Percentiles rank a stretch among this genome's conserved stretches.
These are phyloP conservation scores for Tyto alba DNA, from an alignment of 2,113 vertebrate genomes.

Conservation along the genomic window DNA sequence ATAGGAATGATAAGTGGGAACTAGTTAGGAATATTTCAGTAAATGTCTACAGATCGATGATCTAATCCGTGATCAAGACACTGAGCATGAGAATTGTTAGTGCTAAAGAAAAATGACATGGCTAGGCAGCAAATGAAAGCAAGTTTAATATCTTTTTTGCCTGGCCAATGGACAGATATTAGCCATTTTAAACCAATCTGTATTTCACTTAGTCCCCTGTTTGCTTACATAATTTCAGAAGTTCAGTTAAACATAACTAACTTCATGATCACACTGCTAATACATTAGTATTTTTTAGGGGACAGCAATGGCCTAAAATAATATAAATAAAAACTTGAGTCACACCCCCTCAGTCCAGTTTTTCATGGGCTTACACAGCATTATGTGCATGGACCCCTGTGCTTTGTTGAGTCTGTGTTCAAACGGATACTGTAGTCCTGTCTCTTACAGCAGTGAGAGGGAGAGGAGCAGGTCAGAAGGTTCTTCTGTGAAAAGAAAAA, in stretches of 20 bases:
- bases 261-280: neutral
- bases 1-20: neutral
- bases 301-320: neutral
- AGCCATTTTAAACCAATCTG: neutral
- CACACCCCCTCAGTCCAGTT: neutral
- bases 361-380: neutral
- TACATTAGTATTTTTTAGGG: neutral
- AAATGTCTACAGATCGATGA: neutral
- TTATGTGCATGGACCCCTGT: rapidly evolving
- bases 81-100: neutral
- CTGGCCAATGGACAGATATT: neutral
- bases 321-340: neutral
- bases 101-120: neutral
- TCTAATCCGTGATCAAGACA: neutral
- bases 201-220: neutral
- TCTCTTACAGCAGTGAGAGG: neutral
- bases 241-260: neutral
- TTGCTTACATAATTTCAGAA: neutral
- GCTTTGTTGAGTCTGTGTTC: neutral
- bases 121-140: neutral
- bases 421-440: neutral
- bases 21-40: neutral
- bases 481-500: neutral
- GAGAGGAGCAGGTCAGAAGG: neutral
- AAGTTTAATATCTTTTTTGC: neutral